phyloP scores from a whole-genome alignment of 2,888 invertebrate species.

The Notodonta dromedarius region DNA sequence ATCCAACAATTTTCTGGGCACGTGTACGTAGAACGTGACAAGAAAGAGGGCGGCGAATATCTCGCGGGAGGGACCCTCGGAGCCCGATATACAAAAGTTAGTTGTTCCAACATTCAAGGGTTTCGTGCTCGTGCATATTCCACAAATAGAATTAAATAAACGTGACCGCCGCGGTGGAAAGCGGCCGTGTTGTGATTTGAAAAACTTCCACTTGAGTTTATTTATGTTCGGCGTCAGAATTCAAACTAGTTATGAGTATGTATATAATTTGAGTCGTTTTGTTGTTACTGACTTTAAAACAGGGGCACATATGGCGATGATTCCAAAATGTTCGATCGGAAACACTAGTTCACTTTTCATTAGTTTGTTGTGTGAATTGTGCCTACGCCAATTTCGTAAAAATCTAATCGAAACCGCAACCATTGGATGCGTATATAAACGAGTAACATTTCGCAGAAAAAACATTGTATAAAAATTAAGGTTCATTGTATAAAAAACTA shows the following conservation, averaged over 20 bases:
- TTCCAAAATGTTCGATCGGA: too few relatives aligned
- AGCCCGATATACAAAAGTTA: conserved; percentile 33
- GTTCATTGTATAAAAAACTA: not conserved
- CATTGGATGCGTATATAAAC: not conserved
- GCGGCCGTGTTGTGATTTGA: conserved; percentile 21
- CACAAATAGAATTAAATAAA: conserved; percentile 46
- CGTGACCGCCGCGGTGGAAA: conserved; percentile 34
- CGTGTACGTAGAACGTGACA: conserved; percentile 37
- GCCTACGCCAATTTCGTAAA: too few relatives aligned
- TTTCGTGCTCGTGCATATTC: conserved; percentile 36
- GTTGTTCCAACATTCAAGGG: conserved; percentile 17
- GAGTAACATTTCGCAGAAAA: not conserved
- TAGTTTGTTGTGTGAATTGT: too few relatives aligned
- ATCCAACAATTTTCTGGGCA: conserved; percentile 32
- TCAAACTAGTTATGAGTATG: too few relatives aligned
- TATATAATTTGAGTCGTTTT: too few relatives aligned
- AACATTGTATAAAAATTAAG: not conserved
- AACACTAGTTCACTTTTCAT: too few relatives aligned
- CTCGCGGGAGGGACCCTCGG: conserved; percentile 14
- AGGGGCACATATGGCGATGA: too few relatives aligned
- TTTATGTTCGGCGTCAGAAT: not conserved
- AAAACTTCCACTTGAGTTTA: conserved; percentile 13
- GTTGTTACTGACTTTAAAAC: too few relatives aligned
- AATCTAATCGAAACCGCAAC: too few relatives aligned
- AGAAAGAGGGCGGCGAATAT: conserved; percentile 15